Evolutionary conservation across 2,797 vertebrate genomes (phyloP).

Genomic region (Macropus fuliginosus): DNA sequence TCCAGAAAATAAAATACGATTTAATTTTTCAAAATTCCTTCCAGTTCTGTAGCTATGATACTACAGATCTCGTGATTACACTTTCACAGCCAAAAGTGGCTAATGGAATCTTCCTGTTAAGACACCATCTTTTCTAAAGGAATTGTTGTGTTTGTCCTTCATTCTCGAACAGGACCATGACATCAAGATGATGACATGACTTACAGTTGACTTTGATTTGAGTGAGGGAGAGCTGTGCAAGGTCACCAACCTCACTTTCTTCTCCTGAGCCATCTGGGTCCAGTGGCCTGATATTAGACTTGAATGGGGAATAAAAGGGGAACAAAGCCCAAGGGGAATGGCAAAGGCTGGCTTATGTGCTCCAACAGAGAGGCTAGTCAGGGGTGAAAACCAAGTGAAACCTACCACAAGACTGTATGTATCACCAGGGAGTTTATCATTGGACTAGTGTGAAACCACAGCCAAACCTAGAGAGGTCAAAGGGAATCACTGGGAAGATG

Average conservation of each 20-base stretch:
- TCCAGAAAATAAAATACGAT: not conserved
- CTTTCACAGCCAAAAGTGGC: not conserved
- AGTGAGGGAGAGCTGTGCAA: too few relatives aligned
- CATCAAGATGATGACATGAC: too few relatives aligned
- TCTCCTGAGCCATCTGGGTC: too few relatives aligned
- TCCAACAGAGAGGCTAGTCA: not conserved
- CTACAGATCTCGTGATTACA: not conserved
- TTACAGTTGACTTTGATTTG: too few relatives aligned
- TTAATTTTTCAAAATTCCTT: not conserved
- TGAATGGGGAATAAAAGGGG: not conserved
- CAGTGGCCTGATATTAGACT: not conserved
- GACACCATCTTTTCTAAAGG: not conserved
- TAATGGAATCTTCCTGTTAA: not conserved
- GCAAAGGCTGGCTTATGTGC: not conserved
- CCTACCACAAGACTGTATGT: not conserved
- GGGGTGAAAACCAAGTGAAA: not conserved
- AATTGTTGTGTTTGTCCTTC: not conserved
- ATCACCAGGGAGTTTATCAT: not conserved
- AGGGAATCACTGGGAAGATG: not conserved
- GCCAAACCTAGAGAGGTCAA: not conserved
- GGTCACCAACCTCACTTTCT: too few relatives aligned
- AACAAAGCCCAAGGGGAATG: not conserved
- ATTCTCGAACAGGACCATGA: too few relatives aligned
- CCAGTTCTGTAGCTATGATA: not conserved
- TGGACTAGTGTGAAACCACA: not conserved